phyloP scores from a whole-genome alignment of 2,113 vertebrate species.

The Podarcis muralis region DNA sequence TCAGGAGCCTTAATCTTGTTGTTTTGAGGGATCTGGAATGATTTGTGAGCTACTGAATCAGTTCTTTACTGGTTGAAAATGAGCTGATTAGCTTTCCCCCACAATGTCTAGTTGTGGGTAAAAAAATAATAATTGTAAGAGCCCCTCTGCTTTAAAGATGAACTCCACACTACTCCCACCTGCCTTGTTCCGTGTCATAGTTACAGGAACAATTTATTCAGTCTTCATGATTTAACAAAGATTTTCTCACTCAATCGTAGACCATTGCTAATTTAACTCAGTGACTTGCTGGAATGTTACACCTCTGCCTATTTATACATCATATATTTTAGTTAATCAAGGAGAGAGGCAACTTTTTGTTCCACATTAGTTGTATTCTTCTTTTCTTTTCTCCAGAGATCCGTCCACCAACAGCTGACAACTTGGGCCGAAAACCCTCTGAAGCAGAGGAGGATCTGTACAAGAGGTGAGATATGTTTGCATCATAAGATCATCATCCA shows the following conservation, averaged over 20 bases:
- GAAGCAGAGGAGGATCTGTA: constrained; percentile 81
- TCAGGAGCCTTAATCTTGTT: constrained; percentile 15
- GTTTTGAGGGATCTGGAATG: constrained; percentile 16
- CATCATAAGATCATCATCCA: not conserved
- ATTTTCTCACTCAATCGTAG: not conserved
- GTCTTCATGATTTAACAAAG: not conserved
- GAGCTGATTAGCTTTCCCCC: not conserved
- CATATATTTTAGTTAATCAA: not conserved
- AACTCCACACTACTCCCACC: not conserved
- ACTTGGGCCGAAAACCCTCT: constrained; percentile 53
- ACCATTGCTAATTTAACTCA: not conserved
- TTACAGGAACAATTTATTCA: not conserved
- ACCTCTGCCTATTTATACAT: not conserved
- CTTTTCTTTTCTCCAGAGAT: constrained; percentile 53
- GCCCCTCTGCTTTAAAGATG: not conserved
- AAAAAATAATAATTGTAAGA: not conserved
- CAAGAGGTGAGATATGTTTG: constrained; percentile 77
- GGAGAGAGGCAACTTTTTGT: not conserved
- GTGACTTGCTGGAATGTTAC: not conserved
- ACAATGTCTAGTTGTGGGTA: not conserved
- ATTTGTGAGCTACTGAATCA: not conserved
- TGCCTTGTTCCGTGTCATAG: not conserved
- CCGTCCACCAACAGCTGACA: constrained; percentile 34
- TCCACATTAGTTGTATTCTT: not conserved
- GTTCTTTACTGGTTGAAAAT: constrained; percentile 8